These are phyloP conservation scores for Coryphaenoides rupestris DNA, from an alignment of 2,113 vertebrate genomes.

Conservation along the genomic window DNA sequence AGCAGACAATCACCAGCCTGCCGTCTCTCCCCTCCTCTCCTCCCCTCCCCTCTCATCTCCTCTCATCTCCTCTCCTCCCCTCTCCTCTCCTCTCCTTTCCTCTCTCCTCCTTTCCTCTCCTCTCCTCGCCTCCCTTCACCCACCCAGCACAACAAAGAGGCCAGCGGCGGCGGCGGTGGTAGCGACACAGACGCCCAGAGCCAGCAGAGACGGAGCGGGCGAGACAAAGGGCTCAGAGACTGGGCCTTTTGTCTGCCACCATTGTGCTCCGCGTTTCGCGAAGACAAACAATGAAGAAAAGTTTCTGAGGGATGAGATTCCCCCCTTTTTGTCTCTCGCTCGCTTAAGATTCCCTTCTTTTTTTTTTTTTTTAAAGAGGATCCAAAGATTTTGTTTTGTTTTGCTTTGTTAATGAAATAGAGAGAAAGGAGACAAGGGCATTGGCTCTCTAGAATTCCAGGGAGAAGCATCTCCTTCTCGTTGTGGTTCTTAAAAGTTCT, in stretches of 20 bases:
- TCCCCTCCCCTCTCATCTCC: too few relatives aligned
- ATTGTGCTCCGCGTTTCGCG: constrained; percentile 56
- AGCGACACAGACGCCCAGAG: constrained; percentile 58
- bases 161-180: constrained; percentile 40
- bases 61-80: constrained; percentile 51
- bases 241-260: constrained; percentile 53
- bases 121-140: constrained; percentile 53
- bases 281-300: constrained; percentile 55
- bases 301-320: constrained; percentile 46
- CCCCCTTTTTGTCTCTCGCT: constrained; percentile 21
- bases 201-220: constrained; percentile 54
- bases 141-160: constrained; percentile 55
- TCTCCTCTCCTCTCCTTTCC: constrained; percentile 50
- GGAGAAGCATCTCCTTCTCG: too few relatives aligned
- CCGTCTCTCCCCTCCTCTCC: constrained; percentile 52
- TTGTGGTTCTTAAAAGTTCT: too few relatives aligned
- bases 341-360: constrained; percentile 50
- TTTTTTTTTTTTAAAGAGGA: constrained; percentile 47
- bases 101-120: constrained; percentile 47
- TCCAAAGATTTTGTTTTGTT: constrained; percentile 21
- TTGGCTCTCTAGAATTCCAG: too few relatives aligned
- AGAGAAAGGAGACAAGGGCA: neutral
- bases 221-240: constrained; percentile 55
- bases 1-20: constrained; percentile 56
- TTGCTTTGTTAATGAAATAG: neutral